Conservation (phyloP, 2,888 invertebrate genomes). For the Neoitamus cyanurus region DNA sequence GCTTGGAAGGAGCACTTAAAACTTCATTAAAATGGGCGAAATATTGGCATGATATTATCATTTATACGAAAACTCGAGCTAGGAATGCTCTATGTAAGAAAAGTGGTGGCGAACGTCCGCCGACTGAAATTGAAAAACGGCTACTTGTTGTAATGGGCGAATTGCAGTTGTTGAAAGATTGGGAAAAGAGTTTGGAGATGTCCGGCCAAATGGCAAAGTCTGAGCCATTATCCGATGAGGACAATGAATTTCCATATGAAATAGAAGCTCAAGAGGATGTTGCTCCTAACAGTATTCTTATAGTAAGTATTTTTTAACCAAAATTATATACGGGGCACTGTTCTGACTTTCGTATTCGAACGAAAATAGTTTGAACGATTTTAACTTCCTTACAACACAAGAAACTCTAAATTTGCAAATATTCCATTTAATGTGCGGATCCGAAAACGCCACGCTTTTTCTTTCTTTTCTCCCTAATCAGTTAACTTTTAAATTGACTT, state of each 20-base stretch:
- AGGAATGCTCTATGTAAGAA: slow-evolving; percentile 29
- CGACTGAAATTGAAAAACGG: slow-evolving; percentile 44
- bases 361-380: no score
- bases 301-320: not conserved
- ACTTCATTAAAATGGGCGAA: slow-evolving; percentile 50
- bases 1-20: slow-evolving; percentile 48
- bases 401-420: no score
- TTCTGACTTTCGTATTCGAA: no score
- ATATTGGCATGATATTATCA: slow-evolving; percentile 50
- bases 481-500: no score
- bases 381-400: no score
- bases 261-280: not conserved
- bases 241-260: not conserved
- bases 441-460: not conserved
- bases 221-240: not conserved
- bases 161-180: slow-evolving; percentile 30
- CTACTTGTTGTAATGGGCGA: slow-evolving; percentile 48
- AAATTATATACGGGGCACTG: no score
- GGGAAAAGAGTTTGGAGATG: slow-evolving; percentile 40
- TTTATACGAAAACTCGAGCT: slow-evolving; percentile 49
- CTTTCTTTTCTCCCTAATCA: not conserved
- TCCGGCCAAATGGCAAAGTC: not conserved
- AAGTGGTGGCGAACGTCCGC: slow-evolving; percentile 38
- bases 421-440: no score
- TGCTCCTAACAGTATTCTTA: not conserved